Base-by-base conservation (phyloP, 1,140 invertebrate species). In the Coelopa frigida region DNA sequence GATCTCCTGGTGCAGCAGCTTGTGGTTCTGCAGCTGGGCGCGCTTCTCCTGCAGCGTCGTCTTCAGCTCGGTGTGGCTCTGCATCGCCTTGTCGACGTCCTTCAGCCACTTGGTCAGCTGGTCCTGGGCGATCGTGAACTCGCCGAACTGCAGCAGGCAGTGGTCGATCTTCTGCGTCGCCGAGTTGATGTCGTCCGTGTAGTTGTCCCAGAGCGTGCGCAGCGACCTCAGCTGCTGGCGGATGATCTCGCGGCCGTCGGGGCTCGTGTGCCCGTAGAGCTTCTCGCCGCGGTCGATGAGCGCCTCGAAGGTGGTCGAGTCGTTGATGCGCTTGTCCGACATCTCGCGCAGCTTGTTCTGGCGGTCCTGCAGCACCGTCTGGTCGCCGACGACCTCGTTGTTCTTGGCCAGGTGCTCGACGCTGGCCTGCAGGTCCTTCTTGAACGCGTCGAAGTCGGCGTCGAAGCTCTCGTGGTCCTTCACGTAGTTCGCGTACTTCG, bases 1-100 rank as follows among this genome's bases (percentile, higher is more conserved):
- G 37, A 98, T 94, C 72, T 96, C 93, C 70, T 96, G 91, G 60
- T 96, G 90, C 70, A 94, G 85, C 26, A 96, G 85, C 70, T 89
- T 90, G 61, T 95, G 92, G 60, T 93, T 94, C 65, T 95, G 91
- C 12, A 95, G 68, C 64, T 95, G 92, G 0, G 90, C 91, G 51
- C 87, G 82, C 71, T 96, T 97, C 63, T 96, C 93, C 72, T 94
- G 92, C 17, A 97, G 70, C 1, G 90, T 89, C 0, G 84, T 82
- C 69, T 94, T 94, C 2, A 90, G 72, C 69, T 95, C 89, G 0
- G 87, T 92, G 56, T 94, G 89, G 51, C 87, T 81, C 55, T 90
- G 86, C 83, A 97, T 91, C 3, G 89, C 86, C 53, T 83, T 79
- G 67, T 95, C 90, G 7, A 94, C 87, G 59, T 94, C 89, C 58